Evolutionary conservation across 2,888 invertebrate genomes (phyloP).

Genomic region (Rhaphigaster nebulosa): DNA sequence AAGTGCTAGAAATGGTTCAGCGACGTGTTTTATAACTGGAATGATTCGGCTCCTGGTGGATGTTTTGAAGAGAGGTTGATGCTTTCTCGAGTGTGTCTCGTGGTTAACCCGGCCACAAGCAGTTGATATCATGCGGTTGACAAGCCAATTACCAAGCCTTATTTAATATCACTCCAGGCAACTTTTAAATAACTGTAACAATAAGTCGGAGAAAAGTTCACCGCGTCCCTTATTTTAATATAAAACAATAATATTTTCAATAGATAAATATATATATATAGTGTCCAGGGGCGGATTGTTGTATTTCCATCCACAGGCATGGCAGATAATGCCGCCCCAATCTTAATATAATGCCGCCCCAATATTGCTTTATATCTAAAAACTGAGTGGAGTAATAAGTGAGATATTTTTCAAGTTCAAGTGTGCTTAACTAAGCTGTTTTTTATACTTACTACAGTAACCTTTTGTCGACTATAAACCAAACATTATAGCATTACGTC

Average conservation of each 20-base stretch:
- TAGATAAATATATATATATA: too few relatives aligned
- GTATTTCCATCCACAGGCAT: too few relatives aligned
- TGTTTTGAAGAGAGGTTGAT: background rate
- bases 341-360: too few relatives aligned
- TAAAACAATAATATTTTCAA: background rate
- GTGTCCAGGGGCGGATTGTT: too few relatives aligned
- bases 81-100: conserved; percentile 25
- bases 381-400: too few relatives aligned
- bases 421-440: too few relatives aligned
- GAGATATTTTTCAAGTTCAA: too few relatives aligned
- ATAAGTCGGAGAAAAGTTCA: background rate
- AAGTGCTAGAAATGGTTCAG: background rate
- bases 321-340: too few relatives aligned
- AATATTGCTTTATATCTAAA: too few relatives aligned
- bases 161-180: conserved; percentile 10
- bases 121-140: conserved; percentile 9
- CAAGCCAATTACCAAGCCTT: conserved; percentile 18
- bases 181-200: conserved; percentile 26
- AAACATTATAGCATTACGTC: too few relatives aligned
- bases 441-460: too few relatives aligned
- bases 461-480: too few relatives aligned
- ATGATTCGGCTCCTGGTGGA: background rate
- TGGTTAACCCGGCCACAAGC: background rate
- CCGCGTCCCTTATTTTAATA: background rate
- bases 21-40: background rate